A percentile compares a stretch with the other conserved stretches of the same genome.
Conservation (phyloP, 2,113 vertebrate genomes). For the Azemiops feae region DNA sequence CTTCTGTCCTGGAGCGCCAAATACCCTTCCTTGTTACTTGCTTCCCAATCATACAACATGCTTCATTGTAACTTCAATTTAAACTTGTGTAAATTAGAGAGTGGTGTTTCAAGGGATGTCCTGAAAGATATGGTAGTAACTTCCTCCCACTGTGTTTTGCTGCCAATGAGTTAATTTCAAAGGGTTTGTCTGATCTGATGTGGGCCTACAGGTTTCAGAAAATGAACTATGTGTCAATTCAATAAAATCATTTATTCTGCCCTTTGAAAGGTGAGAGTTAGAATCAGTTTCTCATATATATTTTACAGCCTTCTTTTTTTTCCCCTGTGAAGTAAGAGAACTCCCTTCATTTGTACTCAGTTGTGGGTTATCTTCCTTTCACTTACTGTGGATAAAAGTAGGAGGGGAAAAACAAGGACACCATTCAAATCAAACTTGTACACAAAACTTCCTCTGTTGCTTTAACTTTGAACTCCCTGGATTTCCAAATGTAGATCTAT, state of each 20-base stretch:
- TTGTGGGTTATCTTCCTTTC: constrained; percentile 42
- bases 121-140: neutral
- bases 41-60: neutral
- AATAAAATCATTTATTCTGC: neutral
- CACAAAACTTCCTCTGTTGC: constrained; percentile 58
- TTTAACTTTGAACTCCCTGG: constrained; percentile 57
- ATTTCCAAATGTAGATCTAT: constrained; percentile 31
- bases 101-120: neutral
- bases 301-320: neutral
- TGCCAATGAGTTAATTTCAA: neutral
- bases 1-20: neutral
- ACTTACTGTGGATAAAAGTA: constrained; percentile 41
- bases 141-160: too few relatives aligned
- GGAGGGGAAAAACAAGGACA: constrained; percentile 52
- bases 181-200: neutral
- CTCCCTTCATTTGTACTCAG: constrained; percentile 22
- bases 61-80: neutral
- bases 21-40: neutral
- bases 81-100: neutral
- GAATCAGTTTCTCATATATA: neutral
- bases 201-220: neutral
- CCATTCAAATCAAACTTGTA: constrained; percentile 52
- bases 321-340: neutral
- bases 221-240: neutral
- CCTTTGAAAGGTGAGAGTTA: neutral